Evolutionary conservation across 2,797 vertebrate species (phyloP).

Genomic region (Cyprinodon diabolis): DNA sequence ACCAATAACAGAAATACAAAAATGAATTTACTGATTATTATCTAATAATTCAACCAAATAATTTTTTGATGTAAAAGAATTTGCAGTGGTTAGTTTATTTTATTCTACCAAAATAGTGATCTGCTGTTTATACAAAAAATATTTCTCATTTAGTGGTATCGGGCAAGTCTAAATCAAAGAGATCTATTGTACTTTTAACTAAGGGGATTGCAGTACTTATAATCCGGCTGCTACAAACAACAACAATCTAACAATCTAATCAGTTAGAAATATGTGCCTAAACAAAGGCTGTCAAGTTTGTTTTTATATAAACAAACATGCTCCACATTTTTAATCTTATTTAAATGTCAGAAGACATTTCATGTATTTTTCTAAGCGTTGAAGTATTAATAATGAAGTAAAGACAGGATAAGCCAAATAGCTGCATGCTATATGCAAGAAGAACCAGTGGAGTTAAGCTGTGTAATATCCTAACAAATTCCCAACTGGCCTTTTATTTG

Average conservation of each 20-base stretch:
- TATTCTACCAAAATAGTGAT: neutral
- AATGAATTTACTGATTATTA: too few species aligned
- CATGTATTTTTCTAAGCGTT: slow-evolving; percentile 10
- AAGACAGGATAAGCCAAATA: slow-evolving; percentile 19
- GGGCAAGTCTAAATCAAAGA: neutral
- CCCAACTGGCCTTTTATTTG: slow-evolving; percentile 39
- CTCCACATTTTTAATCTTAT: neutral
- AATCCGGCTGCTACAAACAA: neutral
- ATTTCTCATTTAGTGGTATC: neutral
- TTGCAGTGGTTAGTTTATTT: neutral
- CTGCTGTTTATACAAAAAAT: neutral
- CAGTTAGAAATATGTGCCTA: neutral
- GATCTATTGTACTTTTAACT: neutral
- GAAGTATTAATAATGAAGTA: neutral
- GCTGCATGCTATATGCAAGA: neutral
- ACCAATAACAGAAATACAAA: too few species aligned
- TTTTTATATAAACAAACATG: slow-evolving; percentile 1
- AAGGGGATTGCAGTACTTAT: neutral
- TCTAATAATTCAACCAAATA: neutral
- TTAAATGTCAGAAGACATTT: neutral
- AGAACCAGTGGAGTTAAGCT: slow-evolving; percentile 23
- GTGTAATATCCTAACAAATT: slow-evolving; percentile 34
- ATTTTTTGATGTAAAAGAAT: too few species aligned
- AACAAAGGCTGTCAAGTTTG: neutral
- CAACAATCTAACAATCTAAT: neutral